These are phyloP conservation scores for Lamprologus callipterus DNA, from an alignment of 2,113 vertebrate species.

Conservation along the genomic window DNA sequence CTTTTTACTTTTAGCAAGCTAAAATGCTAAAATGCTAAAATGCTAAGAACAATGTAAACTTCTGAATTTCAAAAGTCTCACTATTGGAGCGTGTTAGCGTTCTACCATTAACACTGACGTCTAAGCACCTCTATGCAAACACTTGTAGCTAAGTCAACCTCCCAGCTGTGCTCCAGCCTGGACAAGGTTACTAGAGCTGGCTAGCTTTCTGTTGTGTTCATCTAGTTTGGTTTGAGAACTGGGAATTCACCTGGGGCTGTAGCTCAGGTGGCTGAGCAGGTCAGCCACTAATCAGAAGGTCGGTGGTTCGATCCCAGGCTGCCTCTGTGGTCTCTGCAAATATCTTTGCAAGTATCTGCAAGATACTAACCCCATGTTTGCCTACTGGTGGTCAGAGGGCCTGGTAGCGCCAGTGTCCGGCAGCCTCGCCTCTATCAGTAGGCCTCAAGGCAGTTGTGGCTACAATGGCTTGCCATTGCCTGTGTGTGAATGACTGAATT, in stretches of 20 bases:
- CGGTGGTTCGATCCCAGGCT: accelerated
- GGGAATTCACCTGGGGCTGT: background rate
- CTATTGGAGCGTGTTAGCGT: background rate
- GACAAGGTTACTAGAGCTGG: background rate
- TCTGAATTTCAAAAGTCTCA: background rate
- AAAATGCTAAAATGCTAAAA: background rate
- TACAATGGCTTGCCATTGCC: too few species aligned
- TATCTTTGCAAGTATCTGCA: background rate
- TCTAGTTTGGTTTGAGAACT: background rate
- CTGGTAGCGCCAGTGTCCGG: too few species aligned
- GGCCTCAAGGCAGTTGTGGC: too few species aligned
- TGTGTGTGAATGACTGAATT: background rate
- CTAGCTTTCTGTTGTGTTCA: background rate
- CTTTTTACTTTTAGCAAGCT: background rate
- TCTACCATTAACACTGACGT: background rate
- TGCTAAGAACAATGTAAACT: background rate
- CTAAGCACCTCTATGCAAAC: background rate
- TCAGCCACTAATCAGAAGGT: background rate
- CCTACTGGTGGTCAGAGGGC: too few species aligned
- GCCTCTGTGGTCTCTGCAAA: background rate
- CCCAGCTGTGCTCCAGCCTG: background rate
- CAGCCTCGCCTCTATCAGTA: too few species aligned
- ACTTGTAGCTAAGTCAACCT: background rate
- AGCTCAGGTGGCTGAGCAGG: background rate
- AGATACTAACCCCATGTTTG: background rate